These are phyloP conservation scores for Bombus superbus DNA, from an alignment of 1,140 invertebrate genomes.

Conservation along the genomic window DNA sequence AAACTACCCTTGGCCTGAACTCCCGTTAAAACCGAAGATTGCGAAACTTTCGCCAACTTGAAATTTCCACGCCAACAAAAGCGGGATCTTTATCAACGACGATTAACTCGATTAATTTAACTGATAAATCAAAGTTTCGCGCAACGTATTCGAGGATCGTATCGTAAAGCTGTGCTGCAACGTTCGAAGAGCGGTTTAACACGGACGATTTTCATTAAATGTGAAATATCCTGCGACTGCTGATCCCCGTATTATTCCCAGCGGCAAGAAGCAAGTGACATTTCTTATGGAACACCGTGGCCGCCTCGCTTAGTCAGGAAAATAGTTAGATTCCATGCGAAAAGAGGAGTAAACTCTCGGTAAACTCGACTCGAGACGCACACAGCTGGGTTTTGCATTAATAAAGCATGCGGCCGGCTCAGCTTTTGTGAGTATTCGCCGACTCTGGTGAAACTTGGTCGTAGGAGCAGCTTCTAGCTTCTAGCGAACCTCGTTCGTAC, in stretches of 20 bases:
- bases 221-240: not conserved
- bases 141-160: too few species aligned
- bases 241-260: not conserved
- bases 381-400: slow-evolving; percentile 75
- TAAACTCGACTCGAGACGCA: slow-evolving; percentile 63
- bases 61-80: not conserved
- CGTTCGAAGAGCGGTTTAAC: not conserved
- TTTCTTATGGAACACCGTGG: not conserved
- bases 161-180: not conserved
- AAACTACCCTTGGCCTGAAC: too few species aligned
- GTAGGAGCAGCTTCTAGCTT: not conserved
- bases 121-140: not conserved
- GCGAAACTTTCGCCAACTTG: too few species aligned
- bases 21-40: too few species aligned
- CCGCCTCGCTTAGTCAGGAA: slow-evolving; percentile 62
- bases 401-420: slow-evolving; percentile 67
- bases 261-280: slow-evolving; percentile 1
- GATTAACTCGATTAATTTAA: not conserved
- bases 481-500: not conserved
- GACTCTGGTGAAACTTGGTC: slow-evolving; percentile 11
- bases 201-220: not conserved
- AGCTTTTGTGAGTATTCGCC: slow-evolving; percentile 40
- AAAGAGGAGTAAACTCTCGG: slow-evolving; percentile 42
- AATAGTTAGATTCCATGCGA: slow-evolving; percentile 73
- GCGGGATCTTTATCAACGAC: not conserved